These are phyloP conservation scores for Sycobia sp. DNA, from an alignment of 1,140 invertebrate species.

Conservation along the genomic window DNA sequence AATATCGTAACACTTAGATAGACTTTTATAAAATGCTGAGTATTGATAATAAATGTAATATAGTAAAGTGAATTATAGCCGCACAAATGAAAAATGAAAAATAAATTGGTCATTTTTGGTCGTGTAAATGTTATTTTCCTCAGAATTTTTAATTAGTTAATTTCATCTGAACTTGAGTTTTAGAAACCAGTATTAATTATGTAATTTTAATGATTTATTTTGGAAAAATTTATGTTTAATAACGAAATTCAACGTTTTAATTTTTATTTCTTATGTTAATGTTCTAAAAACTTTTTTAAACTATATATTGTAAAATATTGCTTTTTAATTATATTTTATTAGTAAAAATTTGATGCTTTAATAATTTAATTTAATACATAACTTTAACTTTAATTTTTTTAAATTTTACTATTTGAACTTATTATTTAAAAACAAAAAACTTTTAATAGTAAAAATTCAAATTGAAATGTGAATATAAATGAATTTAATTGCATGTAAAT, in stretches of 20 bases:
- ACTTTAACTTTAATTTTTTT: too few species aligned
- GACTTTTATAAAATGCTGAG: neutral
- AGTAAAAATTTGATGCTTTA: neutral
- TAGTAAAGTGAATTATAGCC: neutral
- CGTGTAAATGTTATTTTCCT: neutral
- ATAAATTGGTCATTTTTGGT: conserved; percentile 4
- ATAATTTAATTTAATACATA: neutral
- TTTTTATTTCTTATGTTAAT: conserved; percentile 1
- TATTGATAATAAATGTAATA: neutral
- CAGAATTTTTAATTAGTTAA: neutral
- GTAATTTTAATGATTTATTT: neutral
- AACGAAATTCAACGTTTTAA: too few species aligned
- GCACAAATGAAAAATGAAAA: neutral
- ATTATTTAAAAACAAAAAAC: too few species aligned
- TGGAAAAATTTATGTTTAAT: too few species aligned
- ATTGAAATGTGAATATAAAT: too few species aligned
- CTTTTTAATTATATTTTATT: neutral
- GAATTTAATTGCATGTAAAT: too few species aligned
- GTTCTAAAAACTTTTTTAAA: neutral
- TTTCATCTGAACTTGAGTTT: conserved; percentile 1
- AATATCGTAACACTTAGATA: neutral
- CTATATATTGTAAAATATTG: neutral
- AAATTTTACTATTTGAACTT: too few species aligned
- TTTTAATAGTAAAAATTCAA: too few species aligned
- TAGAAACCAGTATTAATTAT: neutral